Evolutionary conservation across 1,140 invertebrate species (phyloP).

Genomic region (Caligus rogercresseyi): DNA sequence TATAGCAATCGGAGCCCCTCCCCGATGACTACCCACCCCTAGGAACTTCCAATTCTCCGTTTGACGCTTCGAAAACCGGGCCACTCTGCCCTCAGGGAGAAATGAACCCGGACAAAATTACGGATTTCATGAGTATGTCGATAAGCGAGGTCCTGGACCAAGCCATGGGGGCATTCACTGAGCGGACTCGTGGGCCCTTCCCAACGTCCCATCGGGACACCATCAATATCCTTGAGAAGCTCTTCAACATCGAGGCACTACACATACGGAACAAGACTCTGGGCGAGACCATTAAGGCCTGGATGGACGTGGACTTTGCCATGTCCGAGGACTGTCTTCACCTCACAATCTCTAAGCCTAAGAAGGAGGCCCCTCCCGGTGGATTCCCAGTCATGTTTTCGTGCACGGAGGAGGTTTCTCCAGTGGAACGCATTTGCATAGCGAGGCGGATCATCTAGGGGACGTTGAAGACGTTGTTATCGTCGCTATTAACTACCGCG

Average conservation of each 20-base stretch:
- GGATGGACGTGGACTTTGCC: constrained; percentile 3
- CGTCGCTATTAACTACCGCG: constrained; percentile 41
- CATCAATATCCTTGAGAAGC: not conserved
- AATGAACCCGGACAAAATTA: not conserved
- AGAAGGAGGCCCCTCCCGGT: not conserved
- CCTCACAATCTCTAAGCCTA: constrained; percentile 34
- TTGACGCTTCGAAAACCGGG: constrained; percentile 5
- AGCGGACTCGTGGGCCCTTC: not conserved
- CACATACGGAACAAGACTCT: not conserved
- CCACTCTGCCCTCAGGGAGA: constrained; percentile 12
- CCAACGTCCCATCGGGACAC: not conserved
- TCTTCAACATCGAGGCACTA: constrained; percentile 7
- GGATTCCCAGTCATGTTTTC: constrained; percentile 31
- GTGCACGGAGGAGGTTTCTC: constrained; percentile 34
- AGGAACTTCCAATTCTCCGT: not conserved
- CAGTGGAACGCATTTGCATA: constrained; percentile 27
- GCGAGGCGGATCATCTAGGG: constrained; percentile 26
- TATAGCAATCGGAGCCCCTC: too few relatives aligned
- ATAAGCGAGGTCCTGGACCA: not conserved
- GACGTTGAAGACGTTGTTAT: constrained; percentile 33
- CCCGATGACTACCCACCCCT: too few relatives aligned
- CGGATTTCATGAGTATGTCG: not conserved
- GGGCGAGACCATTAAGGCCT: not conserved
- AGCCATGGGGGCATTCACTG: not conserved
- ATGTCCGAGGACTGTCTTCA: constrained; percentile 34